Conservation (phyloP, 37 sponge, comb jelly and placozoan species). For the Aplysina aerophoba region DNA sequence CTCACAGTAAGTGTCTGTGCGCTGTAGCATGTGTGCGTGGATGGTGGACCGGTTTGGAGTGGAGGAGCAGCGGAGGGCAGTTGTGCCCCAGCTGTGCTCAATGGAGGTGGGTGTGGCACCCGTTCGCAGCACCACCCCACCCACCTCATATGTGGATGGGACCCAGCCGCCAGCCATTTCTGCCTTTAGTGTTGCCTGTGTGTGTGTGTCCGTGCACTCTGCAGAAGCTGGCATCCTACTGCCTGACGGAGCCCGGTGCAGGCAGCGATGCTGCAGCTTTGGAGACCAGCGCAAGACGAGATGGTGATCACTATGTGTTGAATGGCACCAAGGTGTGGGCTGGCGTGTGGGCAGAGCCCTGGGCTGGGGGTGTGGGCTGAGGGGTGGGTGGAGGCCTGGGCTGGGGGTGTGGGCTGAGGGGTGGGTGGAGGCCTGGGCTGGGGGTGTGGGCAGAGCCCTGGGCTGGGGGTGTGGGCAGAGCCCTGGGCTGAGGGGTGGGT, state of each 20-base stretch:
- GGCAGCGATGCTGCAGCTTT: slow-evolving; percentile 95
- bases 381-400: no score
- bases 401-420: no score
- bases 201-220: neutral
- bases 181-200: no score
- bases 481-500: no score
- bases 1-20: neutral
- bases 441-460: no score
- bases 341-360: slow-evolving; percentile 75
- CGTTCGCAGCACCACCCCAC: neutral
- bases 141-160: neutral
- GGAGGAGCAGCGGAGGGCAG: slow-evolving; percentile 52
- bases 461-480: no score
- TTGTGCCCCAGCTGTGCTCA: slow-evolving; percentile 68
- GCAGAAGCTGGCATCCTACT: slow-evolving; percentile 83
- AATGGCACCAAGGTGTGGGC: slow-evolving; percentile 84
- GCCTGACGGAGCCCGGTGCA: slow-evolving; percentile 94
- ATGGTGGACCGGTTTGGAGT: slow-evolving; percentile 93
- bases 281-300: slow-evolving; percentile 54
- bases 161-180: neutral
- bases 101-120: slow-evolving; percentile 63
- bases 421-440: no score
- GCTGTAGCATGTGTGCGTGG: slow-evolving; percentile 90
- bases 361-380: slow-evolving; percentile 73
- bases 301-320: slow-evolving; percentile 79